Conservation (phyloP, 2,113 vertebrate species). For the Saimiri boliviensis region DNA sequence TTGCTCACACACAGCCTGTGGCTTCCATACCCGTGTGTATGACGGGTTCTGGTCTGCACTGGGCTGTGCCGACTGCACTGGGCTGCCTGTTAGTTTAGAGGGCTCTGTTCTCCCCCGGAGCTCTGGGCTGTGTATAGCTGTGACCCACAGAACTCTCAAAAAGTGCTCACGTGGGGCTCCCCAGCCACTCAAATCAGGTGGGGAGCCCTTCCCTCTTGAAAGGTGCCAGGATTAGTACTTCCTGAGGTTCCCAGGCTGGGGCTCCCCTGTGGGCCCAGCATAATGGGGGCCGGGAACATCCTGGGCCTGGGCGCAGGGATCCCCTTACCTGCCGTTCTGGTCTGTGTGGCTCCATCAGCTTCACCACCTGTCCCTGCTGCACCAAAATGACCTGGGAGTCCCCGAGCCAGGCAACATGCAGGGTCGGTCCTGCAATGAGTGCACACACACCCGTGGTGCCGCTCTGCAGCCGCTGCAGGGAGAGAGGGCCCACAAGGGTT, state of each 20-base stretch:
- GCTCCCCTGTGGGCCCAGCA: not conserved
- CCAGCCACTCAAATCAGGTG: not conserved
- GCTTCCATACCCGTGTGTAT: no score
- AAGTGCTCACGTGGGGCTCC: not conserved
- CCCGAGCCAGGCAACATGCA: conserved; percentile 95
- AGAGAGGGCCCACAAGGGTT: not conserved
- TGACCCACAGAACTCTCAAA: not conserved
- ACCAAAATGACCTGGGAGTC: conserved; percentile 96
- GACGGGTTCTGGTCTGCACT: not conserved
- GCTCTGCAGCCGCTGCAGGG: conserved; percentile 90
- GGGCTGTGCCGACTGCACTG: not conserved
- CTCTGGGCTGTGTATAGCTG: not conserved
- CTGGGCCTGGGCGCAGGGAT: not conserved
- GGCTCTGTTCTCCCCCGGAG: not conserved
- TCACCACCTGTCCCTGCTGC: conserved; percentile 86
- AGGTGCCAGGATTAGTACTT: not conserved
- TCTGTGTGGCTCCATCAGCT: conserved; percentile 96
- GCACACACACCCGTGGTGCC: conserved; percentile 93
- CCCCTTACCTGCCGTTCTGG: conserved; percentile 93
- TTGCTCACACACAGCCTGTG: not conserved
- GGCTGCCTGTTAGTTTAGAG: not conserved
- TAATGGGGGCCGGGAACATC: not conserved
- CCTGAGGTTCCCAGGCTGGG: not conserved
- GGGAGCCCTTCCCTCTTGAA: not conserved
- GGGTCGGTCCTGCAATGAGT: conserved; percentile 84